phyloP scores from a whole-genome alignment of 2,113 vertebrate species.

The Callaeas wilsoni region DNA sequence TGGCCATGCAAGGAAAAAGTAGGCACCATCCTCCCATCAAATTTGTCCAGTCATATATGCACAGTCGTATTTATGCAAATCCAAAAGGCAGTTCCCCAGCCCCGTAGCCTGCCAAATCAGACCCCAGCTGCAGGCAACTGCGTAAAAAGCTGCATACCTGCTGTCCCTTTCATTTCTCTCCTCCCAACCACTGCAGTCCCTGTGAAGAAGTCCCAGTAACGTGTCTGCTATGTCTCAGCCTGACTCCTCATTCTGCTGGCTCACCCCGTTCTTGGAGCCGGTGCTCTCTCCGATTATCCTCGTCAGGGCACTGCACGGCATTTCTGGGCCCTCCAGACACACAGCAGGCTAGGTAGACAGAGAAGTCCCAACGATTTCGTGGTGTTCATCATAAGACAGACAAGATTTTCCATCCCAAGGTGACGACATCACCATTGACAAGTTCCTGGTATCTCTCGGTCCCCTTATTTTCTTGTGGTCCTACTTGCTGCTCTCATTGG shows the following conservation, averaged over 20 bases:
- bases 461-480: conserved; percentile 6
- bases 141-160: conserved; percentile 51
- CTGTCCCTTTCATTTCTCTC: conserved; percentile 47
- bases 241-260: conserved; percentile 51
- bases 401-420: conserved; percentile 31
- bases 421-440: conserved; percentile 4
- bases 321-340: conserved; percentile 53
- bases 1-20: conserved; percentile 35
- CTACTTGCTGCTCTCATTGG: neutral
- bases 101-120: neutral
- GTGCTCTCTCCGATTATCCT: conserved; percentile 52
- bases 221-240: conserved; percentile 43
- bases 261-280: conserved; percentile 53
- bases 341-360: conserved; percentile 43
- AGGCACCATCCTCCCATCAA: neutral
- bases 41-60: neutral
- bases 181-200: conserved; percentile 55
- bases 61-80: neutral
- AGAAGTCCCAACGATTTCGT: conserved; percentile 35
- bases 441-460: neutral
- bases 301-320: conserved; percentile 44
- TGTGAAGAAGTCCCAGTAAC: conserved; percentile 49
- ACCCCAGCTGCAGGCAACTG: conserved; percentile 31
- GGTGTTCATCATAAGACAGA: conserved; percentile 19
- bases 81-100: conserved; percentile 16